Evolutionary conservation across 2,888 invertebrate genomes (phyloP), one percentile per base, ranked within the genome.

Genomic region (Hecatera dysodea): DNA sequence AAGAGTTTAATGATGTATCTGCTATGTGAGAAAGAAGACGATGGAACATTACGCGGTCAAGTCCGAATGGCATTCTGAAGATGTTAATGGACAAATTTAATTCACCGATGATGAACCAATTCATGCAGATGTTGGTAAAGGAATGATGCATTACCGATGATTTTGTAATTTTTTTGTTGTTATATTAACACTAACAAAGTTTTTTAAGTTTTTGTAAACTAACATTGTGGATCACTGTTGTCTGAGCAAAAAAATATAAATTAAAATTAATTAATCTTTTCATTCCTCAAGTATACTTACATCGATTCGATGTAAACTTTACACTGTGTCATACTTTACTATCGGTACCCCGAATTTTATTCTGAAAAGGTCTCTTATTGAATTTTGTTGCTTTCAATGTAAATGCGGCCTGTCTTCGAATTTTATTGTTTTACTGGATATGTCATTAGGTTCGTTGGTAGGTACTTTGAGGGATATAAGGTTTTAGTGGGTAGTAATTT

Each of bases 401-500:
- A 72, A 67, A 75, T 64, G 24, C 24, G 33, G 2, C 24, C 29
- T 71, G 53, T 36, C 63, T 6, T 36, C 48, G 46, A 48, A 42
- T 76, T 80, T 76, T 80, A 78, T 78, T 80, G 57, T 70, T 80
- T 62, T 70, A 61, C 27, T 39, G 48, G 36, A 44, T 60, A 75
- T 44, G 52, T 65, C 29, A 75, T 48, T 53, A 48, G 53, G 72
- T 33, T 62, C 6, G 22, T 22, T 3, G 44, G 39, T 66, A 27
- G n/a, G 33, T n/a, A 69, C 55, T 33, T 69, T 55, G 33, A 48
- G 22, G 19, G 12, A 4, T 19, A 44, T 27, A 75, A 55, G 52
- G 24, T 50, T 44, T 24, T 39, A 57, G 44, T 42, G 11, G 19
- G 7, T 50, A 63, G 62, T 77, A 24, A 75, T 71, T 70, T 77